A percentile compares a stretch with the other conserved stretches of the same genome.
Conservation (phyloP, 2,113 vertebrate genomes). For the Tiliqua scincoides region DNA sequence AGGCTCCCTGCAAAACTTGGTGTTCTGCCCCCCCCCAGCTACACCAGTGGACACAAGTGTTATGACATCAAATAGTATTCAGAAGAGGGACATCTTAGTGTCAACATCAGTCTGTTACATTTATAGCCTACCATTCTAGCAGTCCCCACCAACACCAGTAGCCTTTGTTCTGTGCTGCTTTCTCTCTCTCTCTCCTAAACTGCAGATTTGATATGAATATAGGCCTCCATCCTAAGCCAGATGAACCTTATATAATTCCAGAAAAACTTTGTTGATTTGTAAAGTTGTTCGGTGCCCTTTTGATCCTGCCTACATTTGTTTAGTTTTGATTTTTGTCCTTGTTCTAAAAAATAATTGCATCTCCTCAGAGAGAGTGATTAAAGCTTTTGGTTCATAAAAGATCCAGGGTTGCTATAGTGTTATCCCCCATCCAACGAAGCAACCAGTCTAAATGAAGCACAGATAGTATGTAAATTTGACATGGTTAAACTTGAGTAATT, state of each 20-base stretch:
- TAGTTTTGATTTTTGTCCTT: background rate
- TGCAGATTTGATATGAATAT: background rate
- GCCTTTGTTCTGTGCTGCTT: background rate
- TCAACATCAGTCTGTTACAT: background rate
- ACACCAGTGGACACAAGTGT: too few species aligned
- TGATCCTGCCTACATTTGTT: background rate
- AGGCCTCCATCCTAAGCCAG: background rate
- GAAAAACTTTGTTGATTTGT: background rate
- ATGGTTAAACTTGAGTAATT: background rate
- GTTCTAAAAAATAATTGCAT: background rate
- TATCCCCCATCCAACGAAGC: rapidly evolving
- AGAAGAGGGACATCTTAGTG: background rate
- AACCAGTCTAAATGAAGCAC: background rate
- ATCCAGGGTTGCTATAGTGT: slow-evolving; percentile 1
- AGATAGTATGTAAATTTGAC: background rate
- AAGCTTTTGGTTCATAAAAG: background rate
- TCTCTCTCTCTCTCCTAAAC: background rate
- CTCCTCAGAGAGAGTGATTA: background rate
- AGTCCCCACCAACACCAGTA: background rate
- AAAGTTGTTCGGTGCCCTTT: background rate
- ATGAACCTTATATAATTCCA: background rate
- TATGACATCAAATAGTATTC: background rate
- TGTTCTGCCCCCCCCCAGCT: too few species aligned
- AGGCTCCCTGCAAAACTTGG: too few species aligned
- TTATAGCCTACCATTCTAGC: background rate